A percentile compares a stretch with the other conserved stretches of the same genome.
phyloP scores from a whole-genome alignment of 1,140 invertebrate species.

The Hirudo medicinalis region DNA sequence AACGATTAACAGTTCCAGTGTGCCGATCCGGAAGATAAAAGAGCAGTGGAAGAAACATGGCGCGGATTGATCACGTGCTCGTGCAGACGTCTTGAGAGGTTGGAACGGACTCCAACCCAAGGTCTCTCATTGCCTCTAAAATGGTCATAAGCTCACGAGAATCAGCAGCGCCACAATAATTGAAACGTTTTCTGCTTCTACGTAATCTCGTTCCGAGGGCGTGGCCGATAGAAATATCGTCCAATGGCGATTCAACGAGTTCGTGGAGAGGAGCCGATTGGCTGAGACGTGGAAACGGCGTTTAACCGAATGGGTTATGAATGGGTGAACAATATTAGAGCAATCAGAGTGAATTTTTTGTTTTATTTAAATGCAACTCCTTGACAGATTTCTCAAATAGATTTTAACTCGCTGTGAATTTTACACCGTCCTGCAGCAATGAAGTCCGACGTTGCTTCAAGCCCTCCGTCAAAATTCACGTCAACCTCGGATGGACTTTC shows the following conservation, averaged over 20 bases:
- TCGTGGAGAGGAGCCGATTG: background rate
- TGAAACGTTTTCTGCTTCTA: no score
- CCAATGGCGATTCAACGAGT: background rate
- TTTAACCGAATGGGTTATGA: slow-evolving; percentile 14
- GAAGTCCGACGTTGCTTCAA: background rate
- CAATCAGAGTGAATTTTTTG: background rate
- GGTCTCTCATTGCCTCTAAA: no score
- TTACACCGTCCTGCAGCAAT: background rate
- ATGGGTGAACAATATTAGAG: slow-evolving; percentile 10
- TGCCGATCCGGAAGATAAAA: no score
- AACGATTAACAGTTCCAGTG: no score
- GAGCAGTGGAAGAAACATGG: no score
- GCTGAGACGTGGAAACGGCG: slow-evolving; percentile 8
- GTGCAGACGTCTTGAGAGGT: no score
- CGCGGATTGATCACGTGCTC: no score
- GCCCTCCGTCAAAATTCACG: background rate
- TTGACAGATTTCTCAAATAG: background rate
- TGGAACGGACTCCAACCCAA: no score
- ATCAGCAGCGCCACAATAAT: no score
- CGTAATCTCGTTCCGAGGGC: background rate
- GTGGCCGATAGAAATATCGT: background rate
- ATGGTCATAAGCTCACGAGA: no score
- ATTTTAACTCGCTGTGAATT: background rate
- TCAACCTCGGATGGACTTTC: background rate
- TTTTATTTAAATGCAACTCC: slow-evolving; percentile 7